These are phyloP conservation scores for Thalpophila matura DNA, from an alignment of 2,888 invertebrate species.

Conservation along the genomic window DNA sequence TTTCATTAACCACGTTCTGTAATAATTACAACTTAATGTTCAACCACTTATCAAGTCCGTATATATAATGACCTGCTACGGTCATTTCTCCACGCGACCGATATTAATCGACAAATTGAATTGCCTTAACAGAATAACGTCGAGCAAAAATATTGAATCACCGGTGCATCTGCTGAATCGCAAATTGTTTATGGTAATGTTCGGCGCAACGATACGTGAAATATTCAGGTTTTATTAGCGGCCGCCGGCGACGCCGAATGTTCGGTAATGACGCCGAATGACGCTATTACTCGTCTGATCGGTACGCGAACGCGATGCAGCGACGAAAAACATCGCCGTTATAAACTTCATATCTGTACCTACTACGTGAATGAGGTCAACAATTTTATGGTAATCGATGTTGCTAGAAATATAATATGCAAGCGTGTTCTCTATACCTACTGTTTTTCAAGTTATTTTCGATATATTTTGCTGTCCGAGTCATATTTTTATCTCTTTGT, in stretches of 20 bases:
- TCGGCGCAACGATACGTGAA: slow-evolving; percentile 74
- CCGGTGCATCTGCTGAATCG: slow-evolving; percentile 77
- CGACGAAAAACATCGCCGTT: slow-evolving; percentile 51
- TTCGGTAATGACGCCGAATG: slow-evolving; percentile 68
- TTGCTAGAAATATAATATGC: slow-evolving; percentile 16
- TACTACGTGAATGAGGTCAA: slow-evolving; percentile 41
- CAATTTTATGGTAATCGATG: slow-evolving; percentile 47
- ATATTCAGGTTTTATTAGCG: slow-evolving; percentile 80
- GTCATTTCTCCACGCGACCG: slow-evolving; percentile 42
- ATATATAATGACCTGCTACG: slow-evolving; percentile 31
- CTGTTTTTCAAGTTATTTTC: slow-evolving; percentile 17
- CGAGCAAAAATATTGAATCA: slow-evolving; percentile 78
- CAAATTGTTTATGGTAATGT: slow-evolving; percentile 85
- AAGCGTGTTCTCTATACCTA: slow-evolving; percentile 18
- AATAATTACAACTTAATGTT: background rate
- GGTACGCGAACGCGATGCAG: slow-evolving; percentile 38
- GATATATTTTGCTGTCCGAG: slow-evolving; percentile 5
- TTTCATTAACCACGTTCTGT: background rate
- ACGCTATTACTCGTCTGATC: slow-evolving; percentile 56
- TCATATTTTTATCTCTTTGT: slow-evolving; percentile 18
- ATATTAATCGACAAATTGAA: slow-evolving; percentile 64
- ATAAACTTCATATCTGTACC: slow-evolving; percentile 42
- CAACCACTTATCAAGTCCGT: slow-evolving; percentile 9
- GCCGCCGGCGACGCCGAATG: slow-evolving; percentile 62
- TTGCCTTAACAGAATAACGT: slow-evolving; percentile 58